A percentile compares a stretch with the other conserved stretches of the same genome.
These are phyloP conservation scores for Chrysomallon squamiferum DNA, from an alignment of 1,140 invertebrate species.

Conservation along the genomic window DNA sequence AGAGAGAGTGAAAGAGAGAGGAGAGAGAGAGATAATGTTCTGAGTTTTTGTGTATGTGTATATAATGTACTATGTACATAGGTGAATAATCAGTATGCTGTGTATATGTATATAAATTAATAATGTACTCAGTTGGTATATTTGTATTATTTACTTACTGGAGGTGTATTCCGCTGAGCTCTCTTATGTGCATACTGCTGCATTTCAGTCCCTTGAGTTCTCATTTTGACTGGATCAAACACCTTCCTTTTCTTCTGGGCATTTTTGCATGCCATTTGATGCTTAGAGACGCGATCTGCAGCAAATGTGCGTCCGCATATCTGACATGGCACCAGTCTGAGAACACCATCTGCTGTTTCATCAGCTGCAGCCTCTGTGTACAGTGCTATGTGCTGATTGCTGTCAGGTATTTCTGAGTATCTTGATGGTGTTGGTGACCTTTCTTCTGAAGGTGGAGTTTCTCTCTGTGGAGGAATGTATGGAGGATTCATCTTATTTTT, in stretches of 20 bases:
- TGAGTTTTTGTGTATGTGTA: too few species aligned
- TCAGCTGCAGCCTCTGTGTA: conserved; percentile 33
- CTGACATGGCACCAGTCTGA: conserved; percentile 47
- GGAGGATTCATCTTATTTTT: neutral
- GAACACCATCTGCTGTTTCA: conserved; percentile 19
- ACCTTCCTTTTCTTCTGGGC: conserved; percentile 74
- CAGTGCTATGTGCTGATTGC: conserved; percentile 21
- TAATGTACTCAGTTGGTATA: too few species aligned
- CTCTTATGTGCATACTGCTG: conserved; percentile 70
- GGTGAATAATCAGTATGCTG: too few species aligned
- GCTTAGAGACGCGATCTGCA: conserved; percentile 78
- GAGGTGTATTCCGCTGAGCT: conserved; percentile 10
- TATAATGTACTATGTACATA: too few species aligned
- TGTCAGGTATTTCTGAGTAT: too few species aligned
- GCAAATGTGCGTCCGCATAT: conserved; percentile 73
- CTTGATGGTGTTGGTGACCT: conserved; percentile 14
- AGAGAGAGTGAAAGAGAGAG: too few species aligned
- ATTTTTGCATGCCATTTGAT: conserved; percentile 69
- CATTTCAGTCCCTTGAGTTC: conserved; percentile 86
- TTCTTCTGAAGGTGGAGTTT: conserved; percentile 8
- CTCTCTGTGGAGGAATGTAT: conserved; percentile 2
- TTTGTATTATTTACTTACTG: conserved; percentile 23
- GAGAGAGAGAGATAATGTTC: too few species aligned
- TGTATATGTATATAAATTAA: too few species aligned
- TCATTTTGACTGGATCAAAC: conserved; percentile 84